Evolutionary conservation across 2,113 vertebrate genomes (phyloP).

Genomic region (Gallinago jamesoni): DNA sequence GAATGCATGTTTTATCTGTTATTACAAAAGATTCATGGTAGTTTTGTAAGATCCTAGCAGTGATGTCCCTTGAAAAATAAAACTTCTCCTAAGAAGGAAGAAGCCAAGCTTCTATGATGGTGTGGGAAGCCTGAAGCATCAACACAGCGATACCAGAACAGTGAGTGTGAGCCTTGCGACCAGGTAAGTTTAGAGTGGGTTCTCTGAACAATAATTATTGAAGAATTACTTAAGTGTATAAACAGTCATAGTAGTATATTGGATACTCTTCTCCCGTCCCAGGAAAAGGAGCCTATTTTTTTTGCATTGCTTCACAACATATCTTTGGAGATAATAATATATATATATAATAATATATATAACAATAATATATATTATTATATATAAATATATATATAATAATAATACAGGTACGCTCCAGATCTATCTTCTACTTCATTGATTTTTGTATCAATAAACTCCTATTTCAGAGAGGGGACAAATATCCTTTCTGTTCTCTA

Average conservation of each 20-base stretch:
- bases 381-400: too few relatives aligned
- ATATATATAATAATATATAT: too few relatives aligned
- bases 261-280: not conserved
- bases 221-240: slow-evolving; percentile 19
- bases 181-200: slow-evolving; percentile 18
- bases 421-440: not conserved
- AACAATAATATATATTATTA: too few relatives aligned
- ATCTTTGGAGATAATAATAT: not conserved
- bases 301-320: not conserved
- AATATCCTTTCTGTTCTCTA: not conserved
- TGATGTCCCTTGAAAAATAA: slow-evolving; percentile 25
- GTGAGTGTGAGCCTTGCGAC: not conserved
- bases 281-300: not conserved
- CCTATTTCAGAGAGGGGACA: not conserved
- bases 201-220: slow-evolving; percentile 21
- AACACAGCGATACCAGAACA: slow-evolving; percentile 46
- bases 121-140: slow-evolving; percentile 37
- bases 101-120: not conserved
- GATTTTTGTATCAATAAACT: not conserved
- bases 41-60: not conserved
- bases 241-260: not conserved
- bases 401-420: not conserved
- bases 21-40: not conserved
- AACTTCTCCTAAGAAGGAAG: slow-evolving; percentile 64
- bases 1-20: not conserved